A percentile compares a stretch with the other conserved stretches of the same genome.
Conservation (phyloP, 2,113 vertebrate species). For the Xiphophorus couchianus region DNA sequence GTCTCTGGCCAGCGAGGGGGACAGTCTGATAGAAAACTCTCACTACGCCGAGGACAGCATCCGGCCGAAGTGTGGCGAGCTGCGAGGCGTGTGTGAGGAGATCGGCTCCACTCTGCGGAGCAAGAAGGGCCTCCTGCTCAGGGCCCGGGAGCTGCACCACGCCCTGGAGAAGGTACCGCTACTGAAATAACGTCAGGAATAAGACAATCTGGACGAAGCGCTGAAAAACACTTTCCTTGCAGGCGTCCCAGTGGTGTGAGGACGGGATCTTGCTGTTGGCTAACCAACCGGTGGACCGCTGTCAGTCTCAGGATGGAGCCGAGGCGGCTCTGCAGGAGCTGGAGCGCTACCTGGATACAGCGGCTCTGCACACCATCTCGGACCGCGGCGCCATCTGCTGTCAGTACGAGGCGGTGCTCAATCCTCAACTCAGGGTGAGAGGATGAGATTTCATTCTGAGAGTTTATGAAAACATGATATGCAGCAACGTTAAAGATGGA, state of each 20-base stretch:
- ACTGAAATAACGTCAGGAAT: too few relatives aligned
- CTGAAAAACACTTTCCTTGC: neutral
- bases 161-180: conserved; percentile 87
- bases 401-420: conserved; percentile 88
- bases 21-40: conserved; percentile 84
- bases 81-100: conserved; percentile 82
- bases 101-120: conserved; percentile 74
- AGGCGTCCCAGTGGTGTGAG: conserved; percentile 93
- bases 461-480: too few relatives aligned
- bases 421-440: conserved; percentile 86
- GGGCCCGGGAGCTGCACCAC: conserved; percentile 88
- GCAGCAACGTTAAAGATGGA: neutral
- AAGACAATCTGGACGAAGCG: neutral
- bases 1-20: conserved; percentile 82
- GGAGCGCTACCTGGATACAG: conserved; percentile 90
- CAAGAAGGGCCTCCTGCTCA: conserved; percentile 82
- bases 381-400: conserved; percentile 85
- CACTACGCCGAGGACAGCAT: conserved; percentile 97
- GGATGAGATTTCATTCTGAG: too few relatives aligned
- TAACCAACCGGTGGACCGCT: conserved; percentile 93
- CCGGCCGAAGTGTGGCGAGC: conserved; percentile 91
- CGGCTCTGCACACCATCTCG: conserved; percentile 81
- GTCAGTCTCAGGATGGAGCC: conserved; percentile 96
- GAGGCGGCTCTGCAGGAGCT: conserved; percentile 94
- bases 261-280: conserved; percentile 95